phyloP scores from a whole-genome alignment of 2,797 vertebrate species.

The Artibeus jamaicensis region DNA sequence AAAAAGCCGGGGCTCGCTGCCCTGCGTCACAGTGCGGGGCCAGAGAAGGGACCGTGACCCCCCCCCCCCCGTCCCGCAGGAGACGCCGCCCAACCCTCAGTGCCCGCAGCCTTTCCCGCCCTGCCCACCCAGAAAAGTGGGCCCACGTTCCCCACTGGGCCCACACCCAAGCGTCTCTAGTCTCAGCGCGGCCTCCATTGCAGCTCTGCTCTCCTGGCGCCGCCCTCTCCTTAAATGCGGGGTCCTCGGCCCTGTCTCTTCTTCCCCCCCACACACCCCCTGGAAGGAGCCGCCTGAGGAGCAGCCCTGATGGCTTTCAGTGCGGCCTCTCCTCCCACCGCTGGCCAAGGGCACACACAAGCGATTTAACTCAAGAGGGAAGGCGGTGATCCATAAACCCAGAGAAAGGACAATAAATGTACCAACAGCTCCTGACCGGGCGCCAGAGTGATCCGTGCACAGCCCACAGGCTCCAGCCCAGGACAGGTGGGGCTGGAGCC shows the following conservation, averaged over 20 bases:
- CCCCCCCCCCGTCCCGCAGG: too few species aligned
- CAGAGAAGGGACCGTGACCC: neutral
- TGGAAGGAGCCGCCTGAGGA: neutral
- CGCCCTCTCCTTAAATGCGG: neutral
- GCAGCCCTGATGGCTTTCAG: neutral
- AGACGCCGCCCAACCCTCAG: neutral
- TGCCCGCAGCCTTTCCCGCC: neutral
- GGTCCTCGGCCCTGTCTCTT: rapidly evolving
- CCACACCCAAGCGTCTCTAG: neutral
- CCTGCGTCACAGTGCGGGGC: neutral
- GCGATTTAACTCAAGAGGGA: neutral
- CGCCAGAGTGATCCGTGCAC: neutral
- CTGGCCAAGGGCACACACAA: neutral
- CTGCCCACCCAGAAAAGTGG: neutral
- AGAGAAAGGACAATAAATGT: neutral
- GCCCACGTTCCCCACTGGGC: neutral
- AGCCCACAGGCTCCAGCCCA: neutral
- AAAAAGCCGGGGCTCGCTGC: neutral
- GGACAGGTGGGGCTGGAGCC: neutral
- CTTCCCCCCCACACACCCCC: rapidly evolving
- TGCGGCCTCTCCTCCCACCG: neutral
- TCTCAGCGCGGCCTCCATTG: rapidly evolving
- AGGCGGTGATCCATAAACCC: neutral
- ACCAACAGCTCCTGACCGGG: neutral
- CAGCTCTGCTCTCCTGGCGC: neutral